Evolutionary conservation across 1,140 invertebrate species (phyloP), one percentile per base, ranked within the genome.

Genomic region (Eriosoma lanigerum): DNA sequence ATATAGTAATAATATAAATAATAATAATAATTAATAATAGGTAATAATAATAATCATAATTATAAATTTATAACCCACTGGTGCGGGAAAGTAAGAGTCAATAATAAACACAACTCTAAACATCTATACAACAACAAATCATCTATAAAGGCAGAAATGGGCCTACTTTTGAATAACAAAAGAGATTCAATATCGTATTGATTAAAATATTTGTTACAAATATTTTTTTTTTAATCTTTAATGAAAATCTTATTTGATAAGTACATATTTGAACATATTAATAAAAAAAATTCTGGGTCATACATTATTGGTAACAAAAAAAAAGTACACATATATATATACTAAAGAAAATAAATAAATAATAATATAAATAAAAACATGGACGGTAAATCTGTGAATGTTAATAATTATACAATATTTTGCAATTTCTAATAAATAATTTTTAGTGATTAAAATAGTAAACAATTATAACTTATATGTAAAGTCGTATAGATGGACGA

Each of bases 91-190:
- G 46, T 46, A 78, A 46, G 19, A 38, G 21, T 52, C 46, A 29
- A 56, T 26, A 48, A 78, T 78, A 62, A 76, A 76, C 73, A 78
- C 75, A 78, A 78, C 32, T 62, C 75, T 78, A 62, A 78, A 78
- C 75, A 78, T 62, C 75, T 78, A 78, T 78, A 78, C 75, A 78
- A 76, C 54, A 76, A 78, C 75, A 78, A 78, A 38, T 78, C 56
- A 78, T 78, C 56, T 78, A 78, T 58, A 62, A 78, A 62, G 75
- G 54, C 75, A 78, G 75, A 78, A 78, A 78, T 78, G 32, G 56
- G 56, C 56, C 75, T 78, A 78, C 15, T 78, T 78, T 46, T 32
- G 44, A 44, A 38, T 46, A 78, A 78, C 56, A 62, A 78, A 78
- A 75, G n/a, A 48, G 15, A 29, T 78, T 48, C 10, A 76, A 78